phyloP scores from a whole-genome alignment of 2,888 invertebrate genomes.

The Aspidapion aeneum region DNA sequence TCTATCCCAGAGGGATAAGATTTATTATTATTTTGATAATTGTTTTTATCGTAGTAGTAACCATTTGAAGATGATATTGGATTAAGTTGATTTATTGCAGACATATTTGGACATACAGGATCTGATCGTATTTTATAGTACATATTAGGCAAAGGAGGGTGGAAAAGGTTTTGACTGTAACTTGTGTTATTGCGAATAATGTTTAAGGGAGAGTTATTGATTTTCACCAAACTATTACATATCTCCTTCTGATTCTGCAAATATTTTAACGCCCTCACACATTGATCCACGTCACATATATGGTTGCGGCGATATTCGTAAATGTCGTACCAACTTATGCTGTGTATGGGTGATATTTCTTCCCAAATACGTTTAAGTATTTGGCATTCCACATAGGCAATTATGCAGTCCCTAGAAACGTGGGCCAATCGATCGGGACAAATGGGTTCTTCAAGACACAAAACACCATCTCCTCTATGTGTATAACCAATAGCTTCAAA shows the following conservation, averaged over 20 bases:
- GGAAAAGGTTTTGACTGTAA: too few species aligned
- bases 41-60: background rate
- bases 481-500: slow-evolving; percentile 83
- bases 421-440: slow-evolving; percentile 78
- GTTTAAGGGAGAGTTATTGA: too few species aligned
- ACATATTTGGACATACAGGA: background rate
- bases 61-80: background rate
- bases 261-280: slow-evolving; percentile 39
- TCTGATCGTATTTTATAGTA: background rate
- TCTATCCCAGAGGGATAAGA: background rate
- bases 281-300: slow-evolving; percentile 54
- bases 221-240: too few species aligned
- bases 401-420: slow-evolving; percentile 79
- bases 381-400: slow-evolving; percentile 86
- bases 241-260: background rate
- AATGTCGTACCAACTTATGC: slow-evolving; percentile 65
- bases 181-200: too few species aligned
- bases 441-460: slow-evolving; percentile 68
- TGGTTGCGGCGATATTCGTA: slow-evolving; percentile 58
- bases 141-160: background rate
- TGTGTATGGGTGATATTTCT: slow-evolving; percentile 55
- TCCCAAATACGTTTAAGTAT: slow-evolving; percentile 76
- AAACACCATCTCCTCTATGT: slow-evolving; percentile 54
- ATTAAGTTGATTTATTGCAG: background rate
- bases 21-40: background rate